phyloP scores from a whole-genome alignment of 2,113 vertebrate genomes.

The Channa maculata region DNA sequence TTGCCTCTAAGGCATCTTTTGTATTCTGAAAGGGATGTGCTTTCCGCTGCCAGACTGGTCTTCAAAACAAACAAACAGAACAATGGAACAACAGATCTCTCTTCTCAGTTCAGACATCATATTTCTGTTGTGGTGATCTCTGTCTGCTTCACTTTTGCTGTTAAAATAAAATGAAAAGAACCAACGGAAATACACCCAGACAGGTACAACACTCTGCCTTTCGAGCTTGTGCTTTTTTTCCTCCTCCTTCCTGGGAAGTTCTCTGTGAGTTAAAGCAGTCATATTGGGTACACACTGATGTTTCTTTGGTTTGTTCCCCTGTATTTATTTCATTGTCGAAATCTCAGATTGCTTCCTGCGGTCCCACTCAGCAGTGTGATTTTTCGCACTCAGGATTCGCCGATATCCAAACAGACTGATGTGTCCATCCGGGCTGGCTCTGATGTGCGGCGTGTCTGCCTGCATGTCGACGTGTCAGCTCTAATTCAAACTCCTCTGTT shows the following conservation, averaged over 20 bases:
- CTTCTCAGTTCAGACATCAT: conserved; percentile 69
- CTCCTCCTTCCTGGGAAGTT: conserved; percentile 62
- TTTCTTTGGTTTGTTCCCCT: conserved; percentile 63
- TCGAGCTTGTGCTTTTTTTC: conserved; percentile 36
- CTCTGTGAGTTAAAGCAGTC: conserved; percentile 62
- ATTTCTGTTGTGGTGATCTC: conserved; percentile 79
- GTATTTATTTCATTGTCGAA: conserved; percentile 73
- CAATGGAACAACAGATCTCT: conserved; percentile 76
- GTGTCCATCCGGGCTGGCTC: conserved; percentile 68
- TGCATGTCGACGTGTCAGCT: conserved; percentile 77
- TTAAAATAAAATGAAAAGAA: conserved; percentile 78
- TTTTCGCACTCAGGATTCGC: conserved; percentile 44
- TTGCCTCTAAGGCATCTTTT: conserved; percentile 83
- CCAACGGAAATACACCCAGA: conserved; percentile 67
- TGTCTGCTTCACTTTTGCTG: conserved; percentile 73
- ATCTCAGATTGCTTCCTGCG: conserved; percentile 62
- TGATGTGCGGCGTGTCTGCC: conserved; percentile 71
- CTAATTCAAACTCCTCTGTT: conserved; percentile 79
- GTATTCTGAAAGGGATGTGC: conserved; percentile 81
- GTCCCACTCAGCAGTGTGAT: conserved; percentile 49
- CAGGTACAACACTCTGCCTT: conserved; percentile 67
- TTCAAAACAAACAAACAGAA: conserved; percentile 82
- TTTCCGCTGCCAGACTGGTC: conserved; percentile 72
- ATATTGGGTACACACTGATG: conserved; percentile 59
- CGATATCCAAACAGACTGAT: conserved; percentile 73